Base-by-base conservation (phyloP, 1,140 invertebrate genomes). In the Bacillus rossius region DNA sequence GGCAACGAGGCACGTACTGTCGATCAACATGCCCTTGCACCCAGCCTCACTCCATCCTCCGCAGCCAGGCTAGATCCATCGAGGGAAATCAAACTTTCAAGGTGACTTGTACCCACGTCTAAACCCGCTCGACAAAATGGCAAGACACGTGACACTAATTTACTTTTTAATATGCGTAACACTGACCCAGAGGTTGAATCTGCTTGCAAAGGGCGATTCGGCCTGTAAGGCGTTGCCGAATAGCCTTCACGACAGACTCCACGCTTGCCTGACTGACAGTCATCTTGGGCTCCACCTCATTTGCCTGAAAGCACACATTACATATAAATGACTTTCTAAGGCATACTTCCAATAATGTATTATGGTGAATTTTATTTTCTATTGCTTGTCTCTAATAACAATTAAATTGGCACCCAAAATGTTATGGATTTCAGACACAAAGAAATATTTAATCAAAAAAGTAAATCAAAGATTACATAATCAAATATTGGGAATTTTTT, bases 121-220 rank as follows among this genome's bases (percentile, higher is more conserved):
- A n/a, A n/a, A n/a, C n/a, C n/a, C n/a, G n/a, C n/a, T n/a, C n/a
- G n/a, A n/a, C n/a, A n/a, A n/a, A n/a, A n/a, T n/a, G n/a, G n/a
- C n/a, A n/a, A n/a, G n/a, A n/a, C n/a, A n/a, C n/a, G n/a, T n/a
- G n/a, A n/a, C n/a, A n/a, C n/a, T n/a, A n/a, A n/a, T n/a, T n/a
- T n/a, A n/a, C n/a, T n/a, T n/a, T n/a, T n/a, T n/a, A n/a, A n/a
- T n/a, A n/a, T n/a, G n/a, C n/a, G 29, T 10, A 34, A 34, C 80
- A 81, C 61, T 79, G 79, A 75, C 89, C 89, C 48, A 96, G 71
- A 42, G 86, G 81, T 66, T 86, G 83, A 45, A 95, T 80, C 70
- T 95, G 92, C 57, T 76, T 81, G 65, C 88, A 87, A 2, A 96
- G 74, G 58, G 81, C 81, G 19, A 90, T 73, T 66, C 92, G 81